Conservation (phyloP, 2,888 invertebrate genomes). For the Cabera pusaria region DNA sequence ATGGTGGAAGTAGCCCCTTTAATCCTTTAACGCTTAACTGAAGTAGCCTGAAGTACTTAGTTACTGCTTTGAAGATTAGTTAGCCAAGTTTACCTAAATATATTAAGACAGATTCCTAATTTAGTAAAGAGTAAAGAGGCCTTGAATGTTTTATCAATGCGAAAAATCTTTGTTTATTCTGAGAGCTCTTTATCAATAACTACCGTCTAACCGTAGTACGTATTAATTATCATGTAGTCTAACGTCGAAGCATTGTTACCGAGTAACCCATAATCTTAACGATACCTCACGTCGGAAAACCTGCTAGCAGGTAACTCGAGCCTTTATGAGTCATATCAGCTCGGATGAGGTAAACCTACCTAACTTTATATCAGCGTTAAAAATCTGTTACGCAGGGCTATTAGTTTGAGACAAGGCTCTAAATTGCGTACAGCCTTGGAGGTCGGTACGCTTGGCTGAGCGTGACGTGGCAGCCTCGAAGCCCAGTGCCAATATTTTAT, state of each 20-base stretch:
- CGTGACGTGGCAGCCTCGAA: conserved; percentile 63
- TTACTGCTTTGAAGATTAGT: conserved; percentile 22
- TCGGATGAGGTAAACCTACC: conserved; percentile 21
- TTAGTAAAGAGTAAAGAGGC: too few relatives aligned
- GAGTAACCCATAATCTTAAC: too few relatives aligned
- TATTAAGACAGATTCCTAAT: too few relatives aligned
- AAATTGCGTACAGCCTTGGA: conserved; percentile 75
- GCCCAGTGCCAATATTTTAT: conserved; percentile 64
- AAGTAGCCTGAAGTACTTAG: conserved; percentile 38
- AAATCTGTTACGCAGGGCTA: conserved; percentile 54
- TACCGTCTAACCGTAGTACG: too few relatives aligned
- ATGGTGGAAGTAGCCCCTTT: conserved; percentile 45
- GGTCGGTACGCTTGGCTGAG: conserved; percentile 68
- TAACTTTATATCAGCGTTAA: conserved; percentile 20
- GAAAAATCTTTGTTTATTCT: too few relatives aligned
- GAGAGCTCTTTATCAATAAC: too few relatives aligned
- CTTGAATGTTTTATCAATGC: too few relatives aligned
- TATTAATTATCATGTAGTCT: too few relatives aligned
- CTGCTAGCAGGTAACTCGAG: conserved; percentile 14
- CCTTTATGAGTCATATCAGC: conserved; percentile 24
- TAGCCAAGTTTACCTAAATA: conserved; percentile 15
- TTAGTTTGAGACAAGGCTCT: conserved; percentile 52
- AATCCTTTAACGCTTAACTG: conserved; percentile 48
- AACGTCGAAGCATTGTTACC: too few relatives aligned
- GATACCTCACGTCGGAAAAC: too few relatives aligned